phyloP scores from a whole-genome alignment of 1,140 invertebrate species.

The Trissolcus basalis region DNA sequence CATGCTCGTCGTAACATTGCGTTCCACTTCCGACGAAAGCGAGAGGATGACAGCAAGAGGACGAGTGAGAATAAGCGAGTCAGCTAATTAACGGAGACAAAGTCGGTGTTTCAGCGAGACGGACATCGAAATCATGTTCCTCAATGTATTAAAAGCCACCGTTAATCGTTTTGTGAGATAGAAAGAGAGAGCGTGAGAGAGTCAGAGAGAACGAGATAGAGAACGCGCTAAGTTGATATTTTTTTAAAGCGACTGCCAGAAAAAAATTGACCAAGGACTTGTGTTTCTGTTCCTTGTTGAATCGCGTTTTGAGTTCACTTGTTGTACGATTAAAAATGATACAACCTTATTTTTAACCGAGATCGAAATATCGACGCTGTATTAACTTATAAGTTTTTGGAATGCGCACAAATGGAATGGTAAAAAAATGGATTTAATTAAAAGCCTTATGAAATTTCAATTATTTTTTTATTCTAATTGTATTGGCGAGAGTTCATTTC shows the following conservation, averaged over 20 bases:
- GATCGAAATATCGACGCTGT: not conserved
- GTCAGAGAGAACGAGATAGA: slow-evolving; percentile 7
- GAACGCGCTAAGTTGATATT: slow-evolving; percentile 39
- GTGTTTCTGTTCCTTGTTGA: slow-evolving; percentile 6
- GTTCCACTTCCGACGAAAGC: slow-evolving; percentile 32
- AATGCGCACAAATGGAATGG: too few relatives aligned
- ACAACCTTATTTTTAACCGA: not conserved
- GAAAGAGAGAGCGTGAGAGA: slow-evolving; percentile 9
- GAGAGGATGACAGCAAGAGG: slow-evolving; percentile 4
- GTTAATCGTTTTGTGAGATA: slow-evolving; percentile 27
- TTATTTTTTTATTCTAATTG: too few relatives aligned
- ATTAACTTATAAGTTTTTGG: too few relatives aligned
- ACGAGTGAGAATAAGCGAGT: slow-evolving; percentile 5
- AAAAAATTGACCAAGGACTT: slow-evolving; percentile 22
- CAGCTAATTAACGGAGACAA: slow-evolving; percentile 35
- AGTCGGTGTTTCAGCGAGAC: slow-evolving; percentile 38
- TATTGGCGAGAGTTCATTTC: too few relatives aligned
- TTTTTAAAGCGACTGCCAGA: slow-evolving; percentile 40
- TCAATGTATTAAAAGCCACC: slow-evolving; percentile 46
- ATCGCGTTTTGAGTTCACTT: too few relatives aligned
- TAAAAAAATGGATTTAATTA: too few relatives aligned
- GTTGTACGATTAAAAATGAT: too few relatives aligned
- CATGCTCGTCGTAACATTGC: slow-evolving; percentile 62
- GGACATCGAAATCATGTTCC: slow-evolving; percentile 56
- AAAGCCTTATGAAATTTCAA: too few relatives aligned